Evolutionary conservation across 2,797 vertebrate species (phyloP).

Genomic region (Vultur gryphus): DNA sequence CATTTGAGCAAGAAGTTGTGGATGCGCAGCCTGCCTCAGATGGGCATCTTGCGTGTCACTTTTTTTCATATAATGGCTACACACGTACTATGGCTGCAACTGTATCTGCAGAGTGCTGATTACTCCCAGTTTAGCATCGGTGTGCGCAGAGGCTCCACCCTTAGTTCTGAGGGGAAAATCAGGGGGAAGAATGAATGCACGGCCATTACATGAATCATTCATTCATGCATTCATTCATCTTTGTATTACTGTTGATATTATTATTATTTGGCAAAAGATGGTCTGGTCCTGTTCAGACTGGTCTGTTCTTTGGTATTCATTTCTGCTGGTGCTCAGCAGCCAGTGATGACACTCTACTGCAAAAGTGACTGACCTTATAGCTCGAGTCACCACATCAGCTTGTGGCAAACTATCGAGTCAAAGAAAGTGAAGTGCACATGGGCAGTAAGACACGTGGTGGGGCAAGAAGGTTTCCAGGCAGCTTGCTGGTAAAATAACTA

Average conservation of each 20-base stretch:
- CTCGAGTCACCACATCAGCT: background rate
- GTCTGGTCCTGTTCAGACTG: background rate
- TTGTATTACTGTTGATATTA: background rate
- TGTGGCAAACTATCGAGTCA: rapidly evolving
- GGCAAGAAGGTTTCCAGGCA: background rate
- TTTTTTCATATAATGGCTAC: background rate
- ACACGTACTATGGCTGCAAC: background rate
- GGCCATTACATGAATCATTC: background rate
- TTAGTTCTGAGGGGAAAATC: background rate
- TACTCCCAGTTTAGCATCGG: background rate
- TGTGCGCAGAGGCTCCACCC: background rate
- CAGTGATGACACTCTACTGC: background rate
- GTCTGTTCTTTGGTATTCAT: background rate
- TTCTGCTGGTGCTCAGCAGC: background rate
- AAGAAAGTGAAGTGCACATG: background rate
- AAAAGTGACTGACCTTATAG: background rate
- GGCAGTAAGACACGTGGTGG: background rate
- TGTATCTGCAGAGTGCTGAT: background rate
- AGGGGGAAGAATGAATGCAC: background rate
- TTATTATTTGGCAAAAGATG: background rate
- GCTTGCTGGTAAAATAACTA: background rate
- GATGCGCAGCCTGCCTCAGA: background rate
- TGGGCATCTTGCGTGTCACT: background rate
- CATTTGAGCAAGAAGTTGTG: background rate
- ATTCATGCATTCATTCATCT: background rate